Conservation (phyloP, 1,140 invertebrate species). For the Drosophila sucinea region DNA sequence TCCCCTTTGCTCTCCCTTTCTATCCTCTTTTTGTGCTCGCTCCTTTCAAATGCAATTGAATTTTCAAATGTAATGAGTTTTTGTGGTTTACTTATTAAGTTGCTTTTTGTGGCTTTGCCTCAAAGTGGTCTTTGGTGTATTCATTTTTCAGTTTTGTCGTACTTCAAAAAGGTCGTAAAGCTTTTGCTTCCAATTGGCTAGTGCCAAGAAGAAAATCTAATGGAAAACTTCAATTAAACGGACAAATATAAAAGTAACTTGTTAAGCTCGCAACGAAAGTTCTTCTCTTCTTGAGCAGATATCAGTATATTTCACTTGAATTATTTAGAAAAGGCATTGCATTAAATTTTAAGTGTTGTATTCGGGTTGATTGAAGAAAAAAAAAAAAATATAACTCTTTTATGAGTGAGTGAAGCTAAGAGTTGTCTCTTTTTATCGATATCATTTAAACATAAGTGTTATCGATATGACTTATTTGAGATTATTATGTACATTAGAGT, state of each 20-base stretch:
- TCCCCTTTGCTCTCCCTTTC: background rate
- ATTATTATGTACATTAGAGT: too few relatives aligned
- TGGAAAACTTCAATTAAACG: conserved; percentile 1
- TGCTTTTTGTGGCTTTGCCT: conserved; percentile 24
- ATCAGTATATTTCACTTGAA: too few relatives aligned
- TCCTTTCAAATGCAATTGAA: conserved; percentile 49
- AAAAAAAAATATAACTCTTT: too few relatives aligned
- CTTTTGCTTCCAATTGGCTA: background rate
- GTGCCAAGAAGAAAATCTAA: background rate
- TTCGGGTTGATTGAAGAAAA: too few relatives aligned
- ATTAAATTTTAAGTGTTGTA: too few relatives aligned
- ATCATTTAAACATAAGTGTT: too few relatives aligned
- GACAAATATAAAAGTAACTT: background rate
- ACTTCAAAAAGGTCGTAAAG: background rate
- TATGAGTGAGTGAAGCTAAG: too few relatives aligned
- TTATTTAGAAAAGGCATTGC: too few relatives aligned
- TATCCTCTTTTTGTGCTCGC: conserved; percentile 13
- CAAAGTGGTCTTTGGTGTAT: conserved; percentile 32
- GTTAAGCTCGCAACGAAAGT: too few relatives aligned
- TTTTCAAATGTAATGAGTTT: conserved; percentile 63
- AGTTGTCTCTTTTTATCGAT: too few relatives aligned
- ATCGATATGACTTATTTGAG: too few relatives aligned
- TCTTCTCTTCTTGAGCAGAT: too few relatives aligned
- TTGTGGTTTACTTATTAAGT: conserved; percentile 47
- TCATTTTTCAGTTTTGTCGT: conserved; percentile 10